A percentile compares a stretch with the other conserved stretches of the same genome.
These are phyloP conservation scores for Cyanocitta stelleri DNA, from an alignment of 2,113 vertebrate genomes.

Conservation along the genomic window DNA sequence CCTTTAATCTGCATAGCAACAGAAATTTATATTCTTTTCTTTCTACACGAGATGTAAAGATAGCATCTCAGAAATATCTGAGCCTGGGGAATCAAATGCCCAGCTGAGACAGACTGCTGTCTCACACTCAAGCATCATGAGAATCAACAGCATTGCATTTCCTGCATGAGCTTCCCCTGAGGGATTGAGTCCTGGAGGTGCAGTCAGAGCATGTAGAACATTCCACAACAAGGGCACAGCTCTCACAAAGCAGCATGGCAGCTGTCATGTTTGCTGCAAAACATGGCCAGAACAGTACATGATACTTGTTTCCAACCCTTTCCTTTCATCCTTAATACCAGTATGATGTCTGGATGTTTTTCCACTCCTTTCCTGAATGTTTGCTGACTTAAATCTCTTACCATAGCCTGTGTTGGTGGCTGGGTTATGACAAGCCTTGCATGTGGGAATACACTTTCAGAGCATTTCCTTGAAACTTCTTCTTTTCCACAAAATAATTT, in stretches of 20 bases:
- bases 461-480: not conserved
- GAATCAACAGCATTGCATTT: not conserved
- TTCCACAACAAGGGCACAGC: not conserved
- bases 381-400: not conserved
- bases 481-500: not conserved
- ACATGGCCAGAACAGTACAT: not conserved
- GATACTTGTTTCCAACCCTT: not conserved
- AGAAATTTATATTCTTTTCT: not conserved
- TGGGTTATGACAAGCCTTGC: not conserved
- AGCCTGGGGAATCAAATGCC: not conserved
- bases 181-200: not conserved
- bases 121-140: not conserved
- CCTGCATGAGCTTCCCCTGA: not conserved
- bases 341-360: not conserved
- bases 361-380: not conserved
- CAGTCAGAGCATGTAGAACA: not conserved
- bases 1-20: not conserved
- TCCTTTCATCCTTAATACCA: not conserved
- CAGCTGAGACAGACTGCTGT: not conserved
- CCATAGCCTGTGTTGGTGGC: not conserved
- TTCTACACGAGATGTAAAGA: fast-evolving
- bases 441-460: not conserved
- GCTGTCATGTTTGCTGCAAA: constrained; percentile 1
- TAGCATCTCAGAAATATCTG: not conserved
- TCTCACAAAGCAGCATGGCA: not conserved